Conservation (phyloP, 2,888 invertebrate species). For the Lucinisca nassula region DNA sequence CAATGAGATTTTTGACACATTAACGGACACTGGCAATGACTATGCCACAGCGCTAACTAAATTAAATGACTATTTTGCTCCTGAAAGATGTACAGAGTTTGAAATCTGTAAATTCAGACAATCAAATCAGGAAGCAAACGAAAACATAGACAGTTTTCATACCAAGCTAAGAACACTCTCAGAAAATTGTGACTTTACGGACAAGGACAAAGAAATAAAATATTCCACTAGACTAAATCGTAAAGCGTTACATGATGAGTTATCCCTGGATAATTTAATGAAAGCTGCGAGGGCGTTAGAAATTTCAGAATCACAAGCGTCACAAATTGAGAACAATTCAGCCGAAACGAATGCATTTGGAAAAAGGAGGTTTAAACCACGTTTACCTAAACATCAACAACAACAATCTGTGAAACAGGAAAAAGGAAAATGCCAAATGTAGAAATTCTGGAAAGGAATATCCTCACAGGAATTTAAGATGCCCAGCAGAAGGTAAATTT, state of each 20-base stretch:
- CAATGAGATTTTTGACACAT: no score
- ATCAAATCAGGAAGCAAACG: background rate
- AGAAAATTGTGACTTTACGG: no score
- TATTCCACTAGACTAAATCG: background rate
- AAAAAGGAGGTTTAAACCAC: background rate
- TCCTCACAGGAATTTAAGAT: background rate
- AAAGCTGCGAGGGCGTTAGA: no score
- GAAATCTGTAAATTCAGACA: background rate
- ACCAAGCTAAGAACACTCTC: no score
- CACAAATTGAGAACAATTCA: background rate
- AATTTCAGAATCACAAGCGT: background rate
- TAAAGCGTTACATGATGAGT: background rate
- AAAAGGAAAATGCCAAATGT: background rate
- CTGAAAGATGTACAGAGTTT: background rate
- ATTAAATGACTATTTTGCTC: background rate
- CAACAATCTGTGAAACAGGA: background rate
- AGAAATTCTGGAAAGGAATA: background rate
- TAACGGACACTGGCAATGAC: background rate
- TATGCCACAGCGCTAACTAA: background rate
- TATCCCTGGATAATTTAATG: no score
- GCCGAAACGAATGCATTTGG: background rate
- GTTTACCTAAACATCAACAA: background rate
- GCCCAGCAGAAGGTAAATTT: background rate
- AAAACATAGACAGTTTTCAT: no score
- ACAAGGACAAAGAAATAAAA: background rate